A percentile compares a stretch with the other conserved stretches of the same genome.
These are phyloP conservation scores for Scatophagus argus DNA, from an alignment of 2,113 vertebrate genomes.

Conservation along the genomic window DNA sequence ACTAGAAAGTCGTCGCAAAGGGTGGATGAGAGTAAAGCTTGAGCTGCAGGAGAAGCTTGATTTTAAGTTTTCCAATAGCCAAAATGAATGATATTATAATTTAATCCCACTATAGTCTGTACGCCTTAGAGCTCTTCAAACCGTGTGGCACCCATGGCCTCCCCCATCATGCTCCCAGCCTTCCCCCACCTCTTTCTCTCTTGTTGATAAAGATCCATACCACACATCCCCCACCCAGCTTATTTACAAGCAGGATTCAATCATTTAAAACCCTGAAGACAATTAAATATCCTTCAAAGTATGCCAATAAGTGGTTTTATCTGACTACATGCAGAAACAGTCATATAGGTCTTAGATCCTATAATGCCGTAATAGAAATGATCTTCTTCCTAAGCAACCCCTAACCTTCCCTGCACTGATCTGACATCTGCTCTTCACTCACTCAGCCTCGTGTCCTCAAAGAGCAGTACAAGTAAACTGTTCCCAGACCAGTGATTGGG, in stretches of 20 bases:
- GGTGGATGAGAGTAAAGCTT: neutral
- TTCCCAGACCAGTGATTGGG: conserved; percentile 50
- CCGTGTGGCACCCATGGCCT: conserved; percentile 59
- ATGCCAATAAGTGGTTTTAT: neutral
- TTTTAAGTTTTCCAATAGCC: neutral
- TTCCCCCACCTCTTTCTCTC: conserved; percentile 56
- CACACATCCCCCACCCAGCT: conserved; percentile 66
- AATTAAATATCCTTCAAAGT: neutral
- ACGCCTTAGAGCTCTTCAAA: conserved; percentile 23
- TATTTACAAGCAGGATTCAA: conserved; percentile 6
- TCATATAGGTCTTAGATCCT: accelerated
- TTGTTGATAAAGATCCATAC: conserved; percentile 70
- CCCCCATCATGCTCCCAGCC: conserved; percentile 40
- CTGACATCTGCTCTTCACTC: conserved; percentile 34
- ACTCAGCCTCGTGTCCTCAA: neutral
- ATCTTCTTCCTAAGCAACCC: neutral
- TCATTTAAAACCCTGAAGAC: neutral
- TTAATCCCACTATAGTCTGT: neutral
- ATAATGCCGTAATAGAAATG: neutral
- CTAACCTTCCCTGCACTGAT: conserved; percentile 32
- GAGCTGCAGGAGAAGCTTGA: neutral
- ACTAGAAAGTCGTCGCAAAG: neutral
- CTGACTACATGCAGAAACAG: neutral
- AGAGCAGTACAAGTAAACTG: conserved; percentile 15
- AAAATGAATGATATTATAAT: neutral